Percentiles rank a stretch among this genome's conserved stretches.
phyloP scores from a whole-genome alignment of 2,797 vertebrate genomes.

The Periophthalmus magnuspinnatus region DNA sequence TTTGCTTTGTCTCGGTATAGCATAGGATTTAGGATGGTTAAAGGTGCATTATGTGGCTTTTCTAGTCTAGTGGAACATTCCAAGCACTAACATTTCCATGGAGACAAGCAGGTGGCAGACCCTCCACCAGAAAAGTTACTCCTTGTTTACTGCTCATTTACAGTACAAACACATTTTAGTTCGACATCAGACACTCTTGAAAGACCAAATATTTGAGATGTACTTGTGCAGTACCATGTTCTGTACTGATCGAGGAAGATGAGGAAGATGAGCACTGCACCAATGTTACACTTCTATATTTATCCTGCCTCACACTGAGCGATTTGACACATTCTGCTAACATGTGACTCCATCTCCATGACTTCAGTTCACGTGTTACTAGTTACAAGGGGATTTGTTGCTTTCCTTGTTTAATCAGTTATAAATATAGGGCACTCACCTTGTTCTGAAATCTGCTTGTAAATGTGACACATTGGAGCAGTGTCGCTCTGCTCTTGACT shows the following conservation, averaged over 20 bases:
- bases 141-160: neutral
- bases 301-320: slow-evolving; percentile 32
- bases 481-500: slow-evolving; percentile 18
- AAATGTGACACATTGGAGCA: slow-evolving; percentile 24
- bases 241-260: slow-evolving; percentile 38
- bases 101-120: too few relatives aligned
- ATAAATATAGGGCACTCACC: slow-evolving; percentile 7
- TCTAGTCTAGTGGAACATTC: too few relatives aligned
- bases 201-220: neutral
- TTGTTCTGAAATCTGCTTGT: slow-evolving; percentile 20
- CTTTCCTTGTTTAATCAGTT: slow-evolving; percentile 8
- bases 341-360: slow-evolving; percentile 25
- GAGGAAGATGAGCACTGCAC: slow-evolving; percentile 39
- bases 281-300: slow-evolving; percentile 53
- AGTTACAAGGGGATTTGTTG: slow-evolving; percentile 15
- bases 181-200: neutral
- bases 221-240: slow-evolving; percentile 33
- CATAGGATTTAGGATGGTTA: neutral
- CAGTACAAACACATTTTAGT: neutral
- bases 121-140: neutral
- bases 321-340: slow-evolving; percentile 34
- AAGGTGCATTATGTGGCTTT: neutral
- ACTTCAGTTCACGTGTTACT: slow-evolving; percentile 18
- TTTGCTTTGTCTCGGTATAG: neutral
- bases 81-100: too few relatives aligned